Evolutionary conservation across 2,797 vertebrate species (phyloP).

Genomic region (Bradypodion pumilum): DNA sequence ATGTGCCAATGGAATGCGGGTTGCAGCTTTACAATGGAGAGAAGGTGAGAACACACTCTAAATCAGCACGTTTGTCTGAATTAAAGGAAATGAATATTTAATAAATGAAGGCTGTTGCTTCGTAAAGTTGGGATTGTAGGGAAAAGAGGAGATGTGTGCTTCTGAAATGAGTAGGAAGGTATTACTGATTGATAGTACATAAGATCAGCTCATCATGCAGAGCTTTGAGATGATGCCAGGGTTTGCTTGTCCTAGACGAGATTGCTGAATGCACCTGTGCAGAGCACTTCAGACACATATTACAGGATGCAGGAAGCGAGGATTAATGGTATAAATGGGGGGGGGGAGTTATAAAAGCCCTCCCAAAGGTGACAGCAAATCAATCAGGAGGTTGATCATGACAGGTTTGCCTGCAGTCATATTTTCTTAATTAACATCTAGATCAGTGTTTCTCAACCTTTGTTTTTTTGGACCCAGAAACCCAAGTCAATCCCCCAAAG

Average conservation of each 20-base stretch:
- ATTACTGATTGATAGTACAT: not conserved
- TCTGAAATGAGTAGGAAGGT: not conserved
- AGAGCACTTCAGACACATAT: conserved; percentile 53
- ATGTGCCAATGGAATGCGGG: not conserved
- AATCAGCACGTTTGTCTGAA: not conserved
- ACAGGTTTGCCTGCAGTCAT: conserved; percentile 42
- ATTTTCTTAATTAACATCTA: conserved; percentile 23
- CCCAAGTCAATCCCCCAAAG: too few species aligned
- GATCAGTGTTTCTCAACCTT: too few species aligned
- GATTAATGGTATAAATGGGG: conserved; percentile 52
- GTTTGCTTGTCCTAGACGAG: conserved; percentile 31
- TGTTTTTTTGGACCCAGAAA: too few species aligned
- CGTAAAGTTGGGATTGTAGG: not conserved
- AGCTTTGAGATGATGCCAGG: not conserved
- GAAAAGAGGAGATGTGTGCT: not conserved
- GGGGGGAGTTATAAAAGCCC: conserved; percentile 27
- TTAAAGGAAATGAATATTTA: not conserved
- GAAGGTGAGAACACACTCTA: not conserved
- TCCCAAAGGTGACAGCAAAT: conserved; percentile 43
- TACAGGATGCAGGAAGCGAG: conserved; percentile 53
- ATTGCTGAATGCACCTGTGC: conserved; percentile 58
- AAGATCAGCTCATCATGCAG: not conserved
- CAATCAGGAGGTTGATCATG: conserved; percentile 36
- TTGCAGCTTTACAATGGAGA: not conserved
- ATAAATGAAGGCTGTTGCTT: not conserved